A percentile compares a stretch with the other conserved stretches of the same genome.
These are phyloP conservation scores for Heteronetta atricapilla DNA, from an alignment of 2,113 vertebrate genomes.

Conservation along the genomic window DNA sequence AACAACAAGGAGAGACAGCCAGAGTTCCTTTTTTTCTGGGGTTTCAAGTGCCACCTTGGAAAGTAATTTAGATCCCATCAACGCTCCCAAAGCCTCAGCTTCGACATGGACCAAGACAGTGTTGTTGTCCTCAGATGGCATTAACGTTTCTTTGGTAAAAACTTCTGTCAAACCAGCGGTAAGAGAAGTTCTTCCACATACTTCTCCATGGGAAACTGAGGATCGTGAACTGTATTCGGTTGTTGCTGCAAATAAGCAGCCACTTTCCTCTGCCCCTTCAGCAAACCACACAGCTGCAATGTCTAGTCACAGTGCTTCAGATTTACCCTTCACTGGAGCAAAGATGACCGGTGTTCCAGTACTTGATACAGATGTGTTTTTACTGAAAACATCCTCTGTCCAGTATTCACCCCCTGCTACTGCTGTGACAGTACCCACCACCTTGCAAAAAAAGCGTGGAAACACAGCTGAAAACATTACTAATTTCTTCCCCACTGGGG, in stretches of 20 bases:
- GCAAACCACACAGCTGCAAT: background rate
- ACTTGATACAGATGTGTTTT: background rate
- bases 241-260: constrained; percentile 20
- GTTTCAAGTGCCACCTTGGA: background rate
- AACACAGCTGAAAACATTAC: background rate
- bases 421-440: background rate
- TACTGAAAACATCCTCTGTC: background rate
- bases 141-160: background rate
- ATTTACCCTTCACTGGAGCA: background rate
- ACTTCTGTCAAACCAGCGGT: background rate
- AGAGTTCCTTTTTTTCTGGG: background rate
- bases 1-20: background rate
- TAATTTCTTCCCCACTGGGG: background rate
- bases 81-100: background rate
- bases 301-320: background rate
- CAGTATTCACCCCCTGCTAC: background rate
- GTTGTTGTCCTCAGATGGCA: background rate
- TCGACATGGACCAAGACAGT: constrained; percentile 9
- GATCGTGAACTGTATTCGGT: background rate
- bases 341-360: background rate
- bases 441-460: background rate
- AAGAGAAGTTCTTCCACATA: constrained; percentile 29
- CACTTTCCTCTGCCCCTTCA: background rate
- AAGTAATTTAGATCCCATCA: constrained; percentile 14
- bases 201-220: background rate